Evolutionary conservation across 2,888 invertebrate species (phyloP).

Genomic region (Coleophora flavipennella): DNA sequence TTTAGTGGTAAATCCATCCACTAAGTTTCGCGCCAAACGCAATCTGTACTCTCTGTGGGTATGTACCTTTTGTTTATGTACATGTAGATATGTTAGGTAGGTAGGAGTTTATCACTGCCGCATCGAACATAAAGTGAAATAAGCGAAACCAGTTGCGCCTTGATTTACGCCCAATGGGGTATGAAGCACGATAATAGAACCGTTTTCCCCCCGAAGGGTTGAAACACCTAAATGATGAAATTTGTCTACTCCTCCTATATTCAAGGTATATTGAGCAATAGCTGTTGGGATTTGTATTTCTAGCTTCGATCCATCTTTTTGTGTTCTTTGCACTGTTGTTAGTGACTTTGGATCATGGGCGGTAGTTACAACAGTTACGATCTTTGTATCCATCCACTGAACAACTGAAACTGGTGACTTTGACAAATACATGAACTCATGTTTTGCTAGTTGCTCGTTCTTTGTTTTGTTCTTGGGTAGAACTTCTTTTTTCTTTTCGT

Average conservation of each 20-base stretch:
- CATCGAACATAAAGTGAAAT: conserved; percentile 11
- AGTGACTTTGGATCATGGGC: not conserved
- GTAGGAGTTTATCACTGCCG: conserved; percentile 8
- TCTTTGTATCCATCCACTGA: not conserved
- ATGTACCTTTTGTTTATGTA: conserved; percentile 1
- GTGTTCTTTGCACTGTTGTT: not conserved
- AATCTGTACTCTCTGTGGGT: conserved; percentile 5
- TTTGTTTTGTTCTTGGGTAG: not conserved
- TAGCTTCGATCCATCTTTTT: not conserved
- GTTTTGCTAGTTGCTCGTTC: not conserved
- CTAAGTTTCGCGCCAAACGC: conserved; percentile 1
- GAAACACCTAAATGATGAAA: not conserved
- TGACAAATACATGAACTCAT: not conserved
- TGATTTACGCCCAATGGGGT: conserved; percentile 10
- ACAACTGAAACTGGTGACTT: not conserved
- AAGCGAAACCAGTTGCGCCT: conserved; percentile 7
- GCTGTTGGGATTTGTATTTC: not conserved
- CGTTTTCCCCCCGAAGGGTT: too few species aligned
- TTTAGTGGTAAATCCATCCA: not conserved
- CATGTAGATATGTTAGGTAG: conserved; percentile 10
- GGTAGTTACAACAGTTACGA: not conserved
- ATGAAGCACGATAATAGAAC: conserved; percentile 6
- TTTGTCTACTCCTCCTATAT: not conserved
- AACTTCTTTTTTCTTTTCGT: conserved; percentile 3
- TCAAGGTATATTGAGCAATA: not conserved